phyloP scores from a whole-genome alignment of 2,888 invertebrate genomes.

The Conchocele bisecta region DNA sequence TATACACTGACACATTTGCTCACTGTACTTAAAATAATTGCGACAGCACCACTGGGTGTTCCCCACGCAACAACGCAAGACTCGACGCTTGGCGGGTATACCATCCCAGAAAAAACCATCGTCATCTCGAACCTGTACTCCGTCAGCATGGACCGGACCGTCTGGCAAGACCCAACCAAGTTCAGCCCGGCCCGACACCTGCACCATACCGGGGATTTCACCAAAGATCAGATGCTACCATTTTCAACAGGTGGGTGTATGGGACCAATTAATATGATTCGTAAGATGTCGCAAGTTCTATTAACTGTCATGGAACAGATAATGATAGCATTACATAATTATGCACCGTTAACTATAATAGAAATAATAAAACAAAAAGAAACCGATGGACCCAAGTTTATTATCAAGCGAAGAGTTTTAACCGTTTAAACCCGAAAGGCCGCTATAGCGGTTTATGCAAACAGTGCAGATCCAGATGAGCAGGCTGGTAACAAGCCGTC shows the following conservation, averaged over 20 bases:
- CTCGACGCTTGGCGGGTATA: conserved; percentile 27
- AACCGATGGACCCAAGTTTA: too few species aligned
- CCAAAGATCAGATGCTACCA: conserved; percentile 12
- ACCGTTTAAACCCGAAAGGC: too few species aligned
- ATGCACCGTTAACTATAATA: too few species aligned
- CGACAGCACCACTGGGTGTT: conserved; percentile 52
- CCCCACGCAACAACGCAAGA: conserved; percentile 48
- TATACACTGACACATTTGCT: conserved; percentile 17
- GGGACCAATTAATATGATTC: too few species aligned
- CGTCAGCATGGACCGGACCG: conserved; percentile 58
- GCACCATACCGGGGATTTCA: conserved; percentile 20
- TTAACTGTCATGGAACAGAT: too few species aligned
- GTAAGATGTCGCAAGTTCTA: too few species aligned
- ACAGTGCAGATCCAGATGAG: too few species aligned
- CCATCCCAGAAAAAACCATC: conserved; percentile 58
- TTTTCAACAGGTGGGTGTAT: conserved; percentile 38
- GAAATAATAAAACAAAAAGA: too few species aligned
- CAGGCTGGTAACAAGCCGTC: too few species aligned
- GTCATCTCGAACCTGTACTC: conserved; percentile 66
- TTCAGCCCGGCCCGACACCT: conserved; percentile 70
- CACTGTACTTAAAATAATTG: conserved; percentile 23
- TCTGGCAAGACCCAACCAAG: conserved; percentile 61
- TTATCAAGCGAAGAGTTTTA: too few species aligned
- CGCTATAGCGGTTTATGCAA: too few species aligned
- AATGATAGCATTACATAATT: too few species aligned